These are phyloP conservation scores for Danionella cerebrum DNA, from an alignment of 2,113 vertebrate genomes.

Conservation along the genomic window DNA sequence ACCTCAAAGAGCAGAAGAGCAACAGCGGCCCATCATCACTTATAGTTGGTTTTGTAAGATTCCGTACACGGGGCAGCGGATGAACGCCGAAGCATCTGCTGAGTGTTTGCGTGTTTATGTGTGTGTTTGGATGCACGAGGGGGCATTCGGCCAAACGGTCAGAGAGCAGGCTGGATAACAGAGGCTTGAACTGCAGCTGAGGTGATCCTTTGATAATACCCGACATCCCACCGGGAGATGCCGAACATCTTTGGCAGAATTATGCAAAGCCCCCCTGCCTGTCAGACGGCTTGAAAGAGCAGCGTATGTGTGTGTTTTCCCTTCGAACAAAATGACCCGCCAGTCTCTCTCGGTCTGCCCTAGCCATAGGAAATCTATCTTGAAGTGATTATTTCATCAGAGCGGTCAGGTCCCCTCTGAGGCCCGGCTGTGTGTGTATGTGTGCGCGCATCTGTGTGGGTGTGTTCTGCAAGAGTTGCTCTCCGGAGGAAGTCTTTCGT, in stretches of 20 bases:
- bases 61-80: conserved; percentile 52
- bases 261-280: conserved; percentile 23
- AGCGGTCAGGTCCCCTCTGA: conserved; percentile 33
- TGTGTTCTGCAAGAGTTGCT: conserved; percentile 36
- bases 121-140: conserved; percentile 30
- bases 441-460: conserved; percentile 28
- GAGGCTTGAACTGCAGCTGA: conserved; percentile 43
- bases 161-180: conserved; percentile 36
- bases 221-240: neutral
- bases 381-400: conserved; percentile 39
- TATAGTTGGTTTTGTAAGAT: no score
- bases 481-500: conserved; percentile 55
- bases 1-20: no score
- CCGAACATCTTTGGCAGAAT: conserved; percentile 10
- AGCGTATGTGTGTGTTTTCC: conserved; percentile 1
- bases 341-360: neutral
- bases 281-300: conserved; percentile 11
- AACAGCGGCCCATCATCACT: no score
- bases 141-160: conserved; percentile 55
- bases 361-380: conserved; percentile 35
- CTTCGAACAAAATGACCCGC: conserved; percentile 17
- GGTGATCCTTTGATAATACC: conserved; percentile 44
- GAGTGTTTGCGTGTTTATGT: conserved; percentile 20
- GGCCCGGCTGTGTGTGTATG: conserved; percentile 28
- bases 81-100: conserved; percentile 35